These are phyloP conservation scores for Lagocephalus sceleratus DNA, from an alignment of 2,797 vertebrate genomes.

Conservation along the genomic window DNA sequence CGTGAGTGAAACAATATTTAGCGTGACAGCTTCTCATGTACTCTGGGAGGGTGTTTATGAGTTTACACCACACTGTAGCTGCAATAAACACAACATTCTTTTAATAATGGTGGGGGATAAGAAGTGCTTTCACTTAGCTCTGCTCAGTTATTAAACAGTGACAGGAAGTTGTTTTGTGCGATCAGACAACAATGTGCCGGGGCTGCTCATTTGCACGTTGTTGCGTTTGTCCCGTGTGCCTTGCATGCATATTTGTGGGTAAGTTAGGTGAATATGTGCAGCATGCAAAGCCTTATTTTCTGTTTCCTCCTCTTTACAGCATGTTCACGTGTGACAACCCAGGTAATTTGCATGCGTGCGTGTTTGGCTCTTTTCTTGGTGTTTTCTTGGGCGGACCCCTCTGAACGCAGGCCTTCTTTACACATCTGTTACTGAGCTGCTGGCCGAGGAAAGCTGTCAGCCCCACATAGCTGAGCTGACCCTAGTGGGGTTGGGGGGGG, in stretches of 20 bases:
- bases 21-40: constrained; percentile 96
- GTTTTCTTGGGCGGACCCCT: constrained; percentile 78
- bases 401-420: constrained; percentile 87
- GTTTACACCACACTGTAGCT: constrained; percentile 96
- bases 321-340: constrained; percentile 65
- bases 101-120: constrained; percentile 84
- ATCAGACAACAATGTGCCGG: constrained; percentile 36
- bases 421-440: constrained; percentile 96
- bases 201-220: constrained; percentile 8
- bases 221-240: constrained; percentile 15
- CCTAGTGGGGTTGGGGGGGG: constrained; percentile 70
- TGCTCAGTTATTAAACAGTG: constrained; percentile 84
- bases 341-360: constrained; percentile 57
- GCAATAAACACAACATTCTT: constrained; percentile 95
- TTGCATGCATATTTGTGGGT: constrained; percentile 28
- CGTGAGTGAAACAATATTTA: constrained; percentile 98
- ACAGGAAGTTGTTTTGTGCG: constrained; percentile 52
- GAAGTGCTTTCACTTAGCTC: constrained; percentile 81
- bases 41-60: constrained; percentile 95
- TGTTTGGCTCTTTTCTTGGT: constrained; percentile 53
- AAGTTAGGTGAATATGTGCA: constrained; percentile 55
- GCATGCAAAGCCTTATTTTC: constrained; percentile 46
- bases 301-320: constrained; percentile 48
- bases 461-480: constrained; percentile 86
- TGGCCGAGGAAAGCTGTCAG: constrained; percentile 90